These are phyloP conservation scores for Brachylomia viminalis DNA, from an alignment of 2,888 invertebrate genomes.

Conservation along the genomic window DNA sequence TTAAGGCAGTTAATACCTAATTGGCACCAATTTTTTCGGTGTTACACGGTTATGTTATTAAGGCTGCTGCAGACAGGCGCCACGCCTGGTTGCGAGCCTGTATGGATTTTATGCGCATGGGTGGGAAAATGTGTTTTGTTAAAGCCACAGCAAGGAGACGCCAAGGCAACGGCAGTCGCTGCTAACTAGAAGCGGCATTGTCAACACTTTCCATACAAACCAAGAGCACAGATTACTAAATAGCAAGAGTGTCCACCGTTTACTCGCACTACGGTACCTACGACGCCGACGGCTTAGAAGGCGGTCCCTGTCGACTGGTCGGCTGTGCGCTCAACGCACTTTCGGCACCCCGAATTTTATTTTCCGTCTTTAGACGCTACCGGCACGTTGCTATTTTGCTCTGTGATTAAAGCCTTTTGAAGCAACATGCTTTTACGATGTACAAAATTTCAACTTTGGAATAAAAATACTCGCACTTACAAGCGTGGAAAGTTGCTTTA, in stretches of 20 bases:
- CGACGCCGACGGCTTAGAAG: too few species aligned
- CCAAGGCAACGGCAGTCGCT: neutral
- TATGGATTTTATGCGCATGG: neutral
- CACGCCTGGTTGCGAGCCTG: too few species aligned
- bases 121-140: neutral
- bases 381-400: neutral
- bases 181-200: neutral
- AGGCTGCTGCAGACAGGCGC: too few species aligned
- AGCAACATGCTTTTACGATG: neutral
- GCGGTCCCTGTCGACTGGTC: too few species aligned
- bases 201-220: neutral
- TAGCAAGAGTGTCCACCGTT: too few species aligned
- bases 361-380: neutral
- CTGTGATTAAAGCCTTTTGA: neutral
- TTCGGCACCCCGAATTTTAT: neutral
- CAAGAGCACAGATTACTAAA: too few species aligned
- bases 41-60: neutral
- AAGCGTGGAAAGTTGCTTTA: conserved; percentile 37
- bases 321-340: too few species aligned
- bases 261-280: too few species aligned
- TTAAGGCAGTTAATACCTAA: conserved; percentile 35
- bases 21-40: conserved; percentile 28
- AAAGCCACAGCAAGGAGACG: neutral
- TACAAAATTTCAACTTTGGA: neutral
- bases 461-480: neutral